A percentile compares a stretch with the other conserved stretches of the same genome.
Conservation (phyloP, 2,113 vertebrate species). For the Cettia cetti region DNA sequence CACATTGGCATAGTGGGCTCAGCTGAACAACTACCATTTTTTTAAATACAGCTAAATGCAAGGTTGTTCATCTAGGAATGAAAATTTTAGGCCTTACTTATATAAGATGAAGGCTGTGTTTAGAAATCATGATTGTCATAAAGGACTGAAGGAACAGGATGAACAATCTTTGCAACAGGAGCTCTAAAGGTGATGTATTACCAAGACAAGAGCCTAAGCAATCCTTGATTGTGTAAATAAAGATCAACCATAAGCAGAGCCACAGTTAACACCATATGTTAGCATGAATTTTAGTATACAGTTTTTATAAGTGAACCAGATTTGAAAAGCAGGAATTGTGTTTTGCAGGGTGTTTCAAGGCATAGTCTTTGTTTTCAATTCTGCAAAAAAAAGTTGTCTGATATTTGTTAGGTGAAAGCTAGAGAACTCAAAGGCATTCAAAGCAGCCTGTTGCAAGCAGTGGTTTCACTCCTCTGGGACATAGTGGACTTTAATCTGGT, state of each 20-base stretch:
- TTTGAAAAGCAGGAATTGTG: neutral
- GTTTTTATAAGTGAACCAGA: neutral
- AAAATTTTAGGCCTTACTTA: neutral
- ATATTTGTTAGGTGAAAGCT: neutral
- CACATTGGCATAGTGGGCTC: neutral
- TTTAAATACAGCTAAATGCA: neutral
- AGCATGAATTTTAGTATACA: neutral
- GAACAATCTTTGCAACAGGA: neutral
- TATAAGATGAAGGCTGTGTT: neutral
- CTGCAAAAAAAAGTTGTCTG: neutral
- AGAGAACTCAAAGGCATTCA: neutral
- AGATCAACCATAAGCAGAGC: neutral
- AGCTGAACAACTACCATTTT: neutral
- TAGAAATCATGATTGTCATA: neutral
- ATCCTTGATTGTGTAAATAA: neutral
- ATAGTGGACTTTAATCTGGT: rapidly evolving
- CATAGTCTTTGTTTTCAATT: neutral
- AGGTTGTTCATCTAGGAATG: neutral
- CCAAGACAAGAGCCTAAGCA: neutral
- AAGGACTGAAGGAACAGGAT: neutral
- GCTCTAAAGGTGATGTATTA: neutral
- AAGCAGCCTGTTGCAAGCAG: neutral
- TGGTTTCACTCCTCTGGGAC: neutral
- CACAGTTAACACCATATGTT: neutral
- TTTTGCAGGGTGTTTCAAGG: neutral